A percentile compares a stretch with the other conserved stretches of the same genome.
Evolutionary conservation across 2,113 vertebrate genomes (phyloP).

Genomic region (Pachypanchax playfairii): DNA sequence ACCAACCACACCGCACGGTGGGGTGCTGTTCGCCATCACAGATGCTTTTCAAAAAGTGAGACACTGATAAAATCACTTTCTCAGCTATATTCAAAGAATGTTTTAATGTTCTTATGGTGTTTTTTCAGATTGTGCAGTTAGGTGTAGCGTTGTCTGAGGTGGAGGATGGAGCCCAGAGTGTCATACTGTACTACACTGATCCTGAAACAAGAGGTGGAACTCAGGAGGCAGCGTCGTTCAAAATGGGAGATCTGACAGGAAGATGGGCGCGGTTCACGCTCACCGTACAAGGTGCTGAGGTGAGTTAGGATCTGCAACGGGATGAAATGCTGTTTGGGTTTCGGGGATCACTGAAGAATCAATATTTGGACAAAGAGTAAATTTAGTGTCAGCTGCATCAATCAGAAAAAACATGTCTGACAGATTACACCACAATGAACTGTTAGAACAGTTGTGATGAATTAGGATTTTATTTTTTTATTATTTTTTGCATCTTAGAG

Average conservation of each 20-base stretch:
- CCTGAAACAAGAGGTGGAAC: constrained; percentile 76
- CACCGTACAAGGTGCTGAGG: constrained; percentile 82
- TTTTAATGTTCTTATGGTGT: background rate
- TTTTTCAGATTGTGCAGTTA: constrained; percentile 84
- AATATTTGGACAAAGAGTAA: too few relatives aligned
- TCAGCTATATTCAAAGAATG: background rate
- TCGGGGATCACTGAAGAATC: too few relatives aligned
- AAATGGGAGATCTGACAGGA: constrained; percentile 88
- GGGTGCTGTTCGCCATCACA: constrained; percentile 90
- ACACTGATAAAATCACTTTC: too few relatives aligned
- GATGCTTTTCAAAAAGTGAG: constrained; percentile 85
- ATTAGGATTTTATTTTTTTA: too few relatives aligned
- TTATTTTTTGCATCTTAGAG: too few relatives aligned
- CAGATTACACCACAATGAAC: too few relatives aligned
- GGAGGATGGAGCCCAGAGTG: constrained; percentile 85
- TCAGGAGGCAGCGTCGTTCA: constrained; percentile 87
- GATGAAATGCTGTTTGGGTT: too few relatives aligned
- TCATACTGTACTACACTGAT: constrained; percentile 92
- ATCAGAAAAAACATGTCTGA: too few relatives aligned
- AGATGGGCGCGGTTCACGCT: constrained; percentile 89
- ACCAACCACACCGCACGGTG: constrained; percentile 82
- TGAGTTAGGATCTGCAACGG: constrained; percentile 27
- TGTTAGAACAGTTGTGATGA: too few relatives aligned
- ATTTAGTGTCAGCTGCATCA: too few relatives aligned
- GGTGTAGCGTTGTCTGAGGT: constrained; percentile 85